Conservation (phyloP, 1,140 invertebrate genomes). For the Andricus grossulariae region DNA sequence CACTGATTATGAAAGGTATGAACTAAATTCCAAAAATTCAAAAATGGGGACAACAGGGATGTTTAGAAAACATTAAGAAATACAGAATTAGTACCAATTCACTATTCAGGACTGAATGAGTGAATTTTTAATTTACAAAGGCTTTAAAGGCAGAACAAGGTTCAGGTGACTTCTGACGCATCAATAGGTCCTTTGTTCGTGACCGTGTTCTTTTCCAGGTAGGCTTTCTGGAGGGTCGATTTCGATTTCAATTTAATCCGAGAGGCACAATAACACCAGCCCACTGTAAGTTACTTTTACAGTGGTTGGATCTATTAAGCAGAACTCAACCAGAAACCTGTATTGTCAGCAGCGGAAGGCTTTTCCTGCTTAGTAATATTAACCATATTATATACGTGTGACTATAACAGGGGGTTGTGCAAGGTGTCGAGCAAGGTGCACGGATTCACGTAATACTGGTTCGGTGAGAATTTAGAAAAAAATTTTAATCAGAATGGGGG, state of each 20-base stretch:
- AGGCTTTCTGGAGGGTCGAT: conserved; percentile 38
- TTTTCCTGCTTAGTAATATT: not conserved
- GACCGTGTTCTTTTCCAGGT: conserved; percentile 41
- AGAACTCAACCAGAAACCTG: conserved; percentile 8
- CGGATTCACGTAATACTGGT: not conserved
- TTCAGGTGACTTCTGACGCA: conserved; percentile 63
- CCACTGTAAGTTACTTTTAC: conserved; percentile 25
- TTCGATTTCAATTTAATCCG: conserved; percentile 56
- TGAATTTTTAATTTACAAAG: too few species aligned
- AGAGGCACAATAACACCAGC: conserved; percentile 37
- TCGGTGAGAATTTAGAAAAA: conserved; percentile 19
- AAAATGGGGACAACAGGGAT: too few species aligned
- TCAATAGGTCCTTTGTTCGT: conserved; percentile 65
- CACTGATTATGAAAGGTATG: too few species aligned
- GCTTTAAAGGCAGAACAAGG: too few species aligned
- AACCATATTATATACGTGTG: not conserved
- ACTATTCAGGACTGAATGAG: too few species aligned
- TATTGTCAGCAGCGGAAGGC: not conserved
- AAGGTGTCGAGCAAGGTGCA: conserved; percentile 5
- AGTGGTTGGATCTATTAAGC: not conserved
- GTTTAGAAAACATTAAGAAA: too few species aligned
- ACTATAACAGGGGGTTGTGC: not conserved
- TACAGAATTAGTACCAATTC: too few species aligned
- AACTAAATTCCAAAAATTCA: too few species aligned
- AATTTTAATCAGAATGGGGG: conserved; percentile 7